A percentile compares a stretch with the other conserved stretches of the same genome.
Evolutionary conservation across 2,113 vertebrate species (phyloP).

Genomic region (Tangachromis dhanisi): DNA sequence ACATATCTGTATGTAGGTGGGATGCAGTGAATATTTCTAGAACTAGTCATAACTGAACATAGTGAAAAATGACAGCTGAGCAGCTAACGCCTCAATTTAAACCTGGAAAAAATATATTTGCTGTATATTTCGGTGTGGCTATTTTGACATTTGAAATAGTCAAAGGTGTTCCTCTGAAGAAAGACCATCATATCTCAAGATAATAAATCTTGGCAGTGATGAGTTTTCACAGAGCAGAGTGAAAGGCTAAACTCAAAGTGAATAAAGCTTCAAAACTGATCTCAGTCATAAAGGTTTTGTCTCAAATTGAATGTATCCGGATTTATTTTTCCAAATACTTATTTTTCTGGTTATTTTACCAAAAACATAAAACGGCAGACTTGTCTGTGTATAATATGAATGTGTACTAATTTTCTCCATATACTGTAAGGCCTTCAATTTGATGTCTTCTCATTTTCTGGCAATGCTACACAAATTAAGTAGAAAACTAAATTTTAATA

Average conservation of each 20-base stretch:
- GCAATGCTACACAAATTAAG: not conserved
- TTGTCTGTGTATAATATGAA: not conserved
- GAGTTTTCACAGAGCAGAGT: not conserved
- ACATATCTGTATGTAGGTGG: not conserved
- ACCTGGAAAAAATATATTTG: not conserved
- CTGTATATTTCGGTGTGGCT: not conserved
- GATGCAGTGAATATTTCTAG: not conserved
- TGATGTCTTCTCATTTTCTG: not conserved
- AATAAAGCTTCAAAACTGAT: not conserved
- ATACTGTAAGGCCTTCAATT: not conserved
- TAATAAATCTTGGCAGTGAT: not conserved
- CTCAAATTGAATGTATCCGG: not conserved
- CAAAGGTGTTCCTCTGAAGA: not conserved
- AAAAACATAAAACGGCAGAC: not conserved
- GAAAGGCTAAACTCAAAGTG: not conserved
- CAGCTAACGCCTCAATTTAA: not conserved
- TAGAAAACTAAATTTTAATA: not conserved
- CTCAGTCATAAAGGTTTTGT: not conserved
- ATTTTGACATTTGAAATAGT: not conserved
- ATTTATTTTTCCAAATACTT: not conserved
- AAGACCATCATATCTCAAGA: not conserved
- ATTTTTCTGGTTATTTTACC: not conserved
- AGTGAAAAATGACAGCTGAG: not conserved
- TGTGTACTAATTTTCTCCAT: not conserved
- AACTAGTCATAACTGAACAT: not conserved